A percentile compares a stretch with the other conserved stretches of the same genome.
These are phyloP conservation scores for Psilopsiagon aurifrons DNA, from an alignment of 2,113 vertebrate species.

Conservation along the genomic window DNA sequence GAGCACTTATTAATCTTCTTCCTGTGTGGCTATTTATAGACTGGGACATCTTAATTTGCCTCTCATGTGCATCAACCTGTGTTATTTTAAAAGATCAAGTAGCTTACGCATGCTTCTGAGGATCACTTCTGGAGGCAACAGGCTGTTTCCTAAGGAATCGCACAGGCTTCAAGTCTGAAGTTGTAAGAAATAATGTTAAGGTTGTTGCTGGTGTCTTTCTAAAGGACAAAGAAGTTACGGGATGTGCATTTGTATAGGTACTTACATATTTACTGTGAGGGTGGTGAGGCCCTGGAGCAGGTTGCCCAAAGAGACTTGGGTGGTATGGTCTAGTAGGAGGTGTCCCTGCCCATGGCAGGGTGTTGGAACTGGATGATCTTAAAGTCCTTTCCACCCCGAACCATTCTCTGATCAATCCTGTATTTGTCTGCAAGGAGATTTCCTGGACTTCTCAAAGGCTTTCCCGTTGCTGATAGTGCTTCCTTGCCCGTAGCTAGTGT, in stretches of 20 bases:
- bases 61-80: constrained; percentile 28
- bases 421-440: neutral
- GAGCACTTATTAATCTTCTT: constrained; percentile 51
- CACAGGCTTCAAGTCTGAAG: neutral
- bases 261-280: neutral
- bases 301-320: neutral
- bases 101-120: constrained; percentile 17
- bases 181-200: neutral
- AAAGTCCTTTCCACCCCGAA: neutral
- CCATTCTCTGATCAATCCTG: neutral
- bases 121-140: neutral
- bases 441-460: neutral
- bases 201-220: neutral
- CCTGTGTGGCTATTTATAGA: constrained; percentile 62
- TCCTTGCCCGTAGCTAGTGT: neutral
- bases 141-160: neutral
- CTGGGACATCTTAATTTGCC: constrained; percentile 50
- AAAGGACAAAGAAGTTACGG: neutral
- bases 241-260: neutral
- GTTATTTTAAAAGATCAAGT: constrained; percentile 57
- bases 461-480: neutral
- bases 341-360: neutral
- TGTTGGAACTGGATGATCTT: neutral
- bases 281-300: neutral
- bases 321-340: neutral